Evolutionary conservation across 2,797 vertebrate species (phyloP), one percentile per base, ranked within the genome.

Genomic region (Channa striata): DNA sequence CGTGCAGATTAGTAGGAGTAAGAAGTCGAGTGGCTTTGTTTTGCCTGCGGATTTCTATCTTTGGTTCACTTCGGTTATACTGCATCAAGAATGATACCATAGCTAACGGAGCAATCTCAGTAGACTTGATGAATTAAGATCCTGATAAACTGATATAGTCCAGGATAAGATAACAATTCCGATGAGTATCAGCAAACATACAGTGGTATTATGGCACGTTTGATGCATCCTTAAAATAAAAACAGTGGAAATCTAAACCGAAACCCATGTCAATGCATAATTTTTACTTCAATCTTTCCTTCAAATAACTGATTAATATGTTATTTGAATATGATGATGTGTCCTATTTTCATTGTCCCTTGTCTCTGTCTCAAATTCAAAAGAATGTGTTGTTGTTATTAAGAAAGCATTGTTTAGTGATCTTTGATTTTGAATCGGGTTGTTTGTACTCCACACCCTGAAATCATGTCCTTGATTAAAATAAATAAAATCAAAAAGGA

Each of bases 41-140:
- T 30, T 49, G 19, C 6, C 17, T 8, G 11, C 47, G 11, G 0
- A 25, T 59, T 59, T 56, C 21, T 49, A 19, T 11, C 37, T 59
- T n/a, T 37, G 30, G 23, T 62, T 65, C 3, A 64, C 25, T 57
- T 48, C 56, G 20, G 58, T 56, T 64, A 53, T 13, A 59, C 5
- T 0, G 11, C n/a, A 46, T 58, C 12, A 68, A 46, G 34, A 63
- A 62, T 44, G 3, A 58, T 11, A 37, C 36, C 5, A 11, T 37
- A 62, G 59, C 34, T 30, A 30, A 30, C 4, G 4, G 40, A 70
- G 7, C 4, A 19, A 7, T 54, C 19, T 33, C 21, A 21, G 11
- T 8, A 52, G 50, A 30, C 6, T 30, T 30, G 25, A 30, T 30
- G 25, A 30, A 30, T 30, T 30, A 30, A 0, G 1, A 39, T 1